Evolutionary conservation across 2,888 invertebrate genomes (phyloP), one percentile per base, ranked within the genome.

Genomic region (Rugalucina vietnamica): DNA sequence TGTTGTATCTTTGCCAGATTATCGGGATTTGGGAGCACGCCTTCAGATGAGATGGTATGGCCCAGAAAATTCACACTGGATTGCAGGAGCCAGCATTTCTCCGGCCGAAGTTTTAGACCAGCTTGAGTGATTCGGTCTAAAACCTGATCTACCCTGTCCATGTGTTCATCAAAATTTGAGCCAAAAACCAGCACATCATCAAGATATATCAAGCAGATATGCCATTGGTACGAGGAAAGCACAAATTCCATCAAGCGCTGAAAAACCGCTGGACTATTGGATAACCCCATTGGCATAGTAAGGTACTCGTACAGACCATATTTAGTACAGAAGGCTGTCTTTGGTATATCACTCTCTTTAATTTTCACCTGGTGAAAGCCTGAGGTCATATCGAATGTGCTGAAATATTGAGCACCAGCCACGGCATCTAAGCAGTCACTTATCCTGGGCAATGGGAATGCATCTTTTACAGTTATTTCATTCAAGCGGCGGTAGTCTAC

Each of bases 261-360:
- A 34, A 88, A 87, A 21, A 79, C 81, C 10, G 82, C 79, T 1
- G 80, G 76, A 39, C 76, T 76, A 69, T 82, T 85, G 5, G 39
- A 72, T 18, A 89, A 60, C 21, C 88, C 88, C 54, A 86, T 76
- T 24, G 84, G 81, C 73, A 84, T 82, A 34, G 81, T 69, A 27
- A 32, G 27, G 43, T 83, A 87, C 49, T 88, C 86, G 54, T 65
- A 89, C 10, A 88, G 60, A 18, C 88, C 86, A 60, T 84, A 79
- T 49, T 83, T 86, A 12, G 83, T 82, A 14, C 77, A 72, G 72
- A 89, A 88, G 50, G 87, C 86, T 14, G 89, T 87, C 74, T 88
- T 88, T 12, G 74, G 83, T 21, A 84, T 83, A 57, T 85, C 85
- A 24, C 54, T 37, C 14, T 79, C 32, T 34, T 69, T 50, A 1